Base-by-base conservation (phyloP, 2,113 vertebrate genomes). In the Coryphaenoides rupestris region DNA sequence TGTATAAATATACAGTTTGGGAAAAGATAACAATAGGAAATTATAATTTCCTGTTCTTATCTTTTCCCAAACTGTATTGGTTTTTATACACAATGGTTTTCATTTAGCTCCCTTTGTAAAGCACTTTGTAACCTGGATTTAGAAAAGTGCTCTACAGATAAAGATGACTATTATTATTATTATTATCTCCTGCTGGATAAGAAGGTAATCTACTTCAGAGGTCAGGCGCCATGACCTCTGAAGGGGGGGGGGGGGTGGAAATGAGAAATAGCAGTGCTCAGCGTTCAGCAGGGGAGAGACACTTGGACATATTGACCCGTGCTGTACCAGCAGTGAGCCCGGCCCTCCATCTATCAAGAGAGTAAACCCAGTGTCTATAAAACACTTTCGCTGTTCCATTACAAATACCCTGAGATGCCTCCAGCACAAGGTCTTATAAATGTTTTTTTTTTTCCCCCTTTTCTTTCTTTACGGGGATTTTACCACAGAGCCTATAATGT, bases 311-410 rank as follows among this genome's bases (percentile, higher is more conserved):
- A 87, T 81, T 85, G 86, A 90, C 77, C 78, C 50, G 66, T 69
- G 62, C 68, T 67, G 65, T 59, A 21, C 60, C 61, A 5, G 69
- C 69, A 74, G 71, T 63, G 65, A 67, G 66, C 19, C 52, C 64
- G 15, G 15, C 56, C 70, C 61, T 76, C 33, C 72, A 73, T 73
- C 84, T 72, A 77, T 75, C 71, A 80, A 79, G 69, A 80, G 76
- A 86, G 81, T 82, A 62, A 86, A 88, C 82, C 55, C 55, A 23
- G 49, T 71, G 60, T 69, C 79, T 65, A 83, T 79, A 86, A 76
- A 84, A 84, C 17, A 17, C 70, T 75, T 74, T 80, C 62, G 73
- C 69, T 69, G 77, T 76, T 60, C 75, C 80, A 83, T 63, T 19
- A 33, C 50, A 60, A 81, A 69, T n/a, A 72, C 55, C 60, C 67